phyloP scores from a whole-genome alignment of 2,888 invertebrate genomes.

The Crocallis elinguaria region DNA sequence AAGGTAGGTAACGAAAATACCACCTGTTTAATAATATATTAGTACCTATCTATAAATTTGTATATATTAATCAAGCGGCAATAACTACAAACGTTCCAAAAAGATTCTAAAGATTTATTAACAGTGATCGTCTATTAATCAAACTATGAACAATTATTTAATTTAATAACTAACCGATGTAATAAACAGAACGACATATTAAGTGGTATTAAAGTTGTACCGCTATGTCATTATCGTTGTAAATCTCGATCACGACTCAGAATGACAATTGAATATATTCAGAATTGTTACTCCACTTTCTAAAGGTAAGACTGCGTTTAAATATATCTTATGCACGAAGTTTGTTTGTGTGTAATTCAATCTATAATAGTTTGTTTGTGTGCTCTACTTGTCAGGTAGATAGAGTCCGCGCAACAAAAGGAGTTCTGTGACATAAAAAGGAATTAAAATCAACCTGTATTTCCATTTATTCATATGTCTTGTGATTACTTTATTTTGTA shows the following conservation, averaged over 20 bases:
- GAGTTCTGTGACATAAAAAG: no score
- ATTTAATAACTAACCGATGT: conserved; percentile 20
- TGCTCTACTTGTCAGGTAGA: no score
- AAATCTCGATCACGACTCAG: conserved; percentile 24
- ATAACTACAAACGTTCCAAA: conserved; percentile 7
- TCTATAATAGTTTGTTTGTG: neutral
- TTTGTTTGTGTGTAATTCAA: neutral
- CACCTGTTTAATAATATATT: neutral
- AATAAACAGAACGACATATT: conserved; percentile 25
- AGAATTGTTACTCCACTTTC: conserved; percentile 18
- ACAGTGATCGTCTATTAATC: conserved; percentile 19
- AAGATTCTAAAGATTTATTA: conserved; percentile 14
- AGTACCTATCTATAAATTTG: neutral
- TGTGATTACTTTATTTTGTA: no score
- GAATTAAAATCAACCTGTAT: no score
- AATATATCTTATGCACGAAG: neutral
- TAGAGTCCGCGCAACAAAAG: no score
- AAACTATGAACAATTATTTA: conserved; percentile 28
- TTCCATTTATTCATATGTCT: no score
- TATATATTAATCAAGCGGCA: conserved; percentile 1
- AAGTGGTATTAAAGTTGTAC: conserved; percentile 29
- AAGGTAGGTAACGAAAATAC: neutral
- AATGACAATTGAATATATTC: conserved; percentile 30
- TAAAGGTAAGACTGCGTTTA: conserved; percentile 4
- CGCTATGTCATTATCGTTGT: conserved; percentile 25